These are phyloP conservation scores for Cylloceria caligata DNA, from an alignment of 2,888 invertebrate genomes.

Conservation along the genomic window DNA sequence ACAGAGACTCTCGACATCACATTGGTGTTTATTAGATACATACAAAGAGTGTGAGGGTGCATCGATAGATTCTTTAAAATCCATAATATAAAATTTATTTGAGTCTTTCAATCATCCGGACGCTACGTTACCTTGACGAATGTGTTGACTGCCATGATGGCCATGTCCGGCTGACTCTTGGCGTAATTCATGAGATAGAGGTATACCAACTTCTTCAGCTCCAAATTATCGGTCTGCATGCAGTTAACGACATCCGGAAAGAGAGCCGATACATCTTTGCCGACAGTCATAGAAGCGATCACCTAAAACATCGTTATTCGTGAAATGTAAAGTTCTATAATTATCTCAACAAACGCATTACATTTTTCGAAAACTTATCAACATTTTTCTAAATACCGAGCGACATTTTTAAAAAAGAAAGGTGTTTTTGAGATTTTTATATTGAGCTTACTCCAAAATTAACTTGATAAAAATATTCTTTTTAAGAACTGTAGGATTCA, in stretches of 20 bases:
- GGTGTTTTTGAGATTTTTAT: too few species aligned
- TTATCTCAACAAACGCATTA: too few species aligned
- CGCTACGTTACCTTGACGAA: conserved; percentile 95
- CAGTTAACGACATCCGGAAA: conserved; percentile 99
- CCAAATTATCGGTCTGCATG: conserved; percentile 99
- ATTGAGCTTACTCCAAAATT: too few species aligned
- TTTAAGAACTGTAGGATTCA: too few species aligned
- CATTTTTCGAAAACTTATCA: too few species aligned
- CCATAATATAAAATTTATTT: conserved; percentile 69
- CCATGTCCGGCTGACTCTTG: conserved; percentile 99
- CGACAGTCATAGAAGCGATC: conserved; percentile 99
- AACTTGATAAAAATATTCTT: too few species aligned
- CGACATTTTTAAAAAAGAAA: too few species aligned
- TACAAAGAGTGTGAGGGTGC: conserved; percentile 71
- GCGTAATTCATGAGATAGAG: conserved; percentile 99
- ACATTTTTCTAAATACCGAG: too few species aligned
- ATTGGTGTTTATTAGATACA: conserved; percentile 74
- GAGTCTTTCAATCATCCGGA: conserved; percentile 38
- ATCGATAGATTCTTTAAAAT: conserved; percentile 64
- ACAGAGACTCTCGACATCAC: conserved; percentile 78
- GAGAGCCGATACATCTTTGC: conserved; percentile 99
- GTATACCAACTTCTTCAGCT: conserved; percentile 99
- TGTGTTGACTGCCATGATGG: conserved; percentile 99
- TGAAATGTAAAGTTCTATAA: neutral
- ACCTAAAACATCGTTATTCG: conserved; percentile 87